Conservation (phyloP, 2,888 invertebrate species). For the Pachycephus smyrnensis region DNA sequence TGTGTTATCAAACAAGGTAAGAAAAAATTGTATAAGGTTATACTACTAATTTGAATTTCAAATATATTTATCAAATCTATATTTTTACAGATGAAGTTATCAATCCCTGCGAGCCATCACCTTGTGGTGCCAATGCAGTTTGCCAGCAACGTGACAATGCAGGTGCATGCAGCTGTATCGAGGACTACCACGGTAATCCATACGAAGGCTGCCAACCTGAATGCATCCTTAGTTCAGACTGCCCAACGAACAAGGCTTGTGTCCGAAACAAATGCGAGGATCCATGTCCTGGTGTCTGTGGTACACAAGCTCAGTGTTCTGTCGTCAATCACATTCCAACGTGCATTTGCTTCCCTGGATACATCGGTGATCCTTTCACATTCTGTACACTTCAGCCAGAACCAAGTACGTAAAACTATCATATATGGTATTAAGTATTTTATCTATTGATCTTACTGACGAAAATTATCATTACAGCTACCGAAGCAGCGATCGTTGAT, state of each 20-base stretch:
- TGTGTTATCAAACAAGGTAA: constrained; percentile 74
- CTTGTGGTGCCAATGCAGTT: constrained; percentile 87
- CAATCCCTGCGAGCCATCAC: constrained; percentile 87
- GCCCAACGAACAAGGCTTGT: constrained; percentile 85
- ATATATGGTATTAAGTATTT: not conserved
- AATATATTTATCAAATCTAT: not conserved
- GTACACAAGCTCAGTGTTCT: constrained; percentile 83
- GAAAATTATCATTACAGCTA: constrained; percentile 36
- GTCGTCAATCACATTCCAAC: constrained; percentile 89
- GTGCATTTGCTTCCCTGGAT: constrained; percentile 81
- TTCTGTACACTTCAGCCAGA: constrained; percentile 67
- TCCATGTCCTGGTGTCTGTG: constrained; percentile 89
- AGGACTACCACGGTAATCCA: constrained; percentile 87
- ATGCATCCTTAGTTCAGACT: constrained; percentile 88
- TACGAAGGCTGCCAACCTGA: constrained; percentile 89
- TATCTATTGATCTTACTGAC: not conserved
- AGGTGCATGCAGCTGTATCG: constrained; percentile 83
- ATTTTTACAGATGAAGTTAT: constrained; percentile 70
- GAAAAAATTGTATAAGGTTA: constrained; percentile 21
- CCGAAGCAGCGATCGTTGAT: constrained; percentile 59
- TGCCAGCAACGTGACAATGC: constrained; percentile 82
- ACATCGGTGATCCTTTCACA: constrained; percentile 80
- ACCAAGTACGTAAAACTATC: constrained; percentile 34
- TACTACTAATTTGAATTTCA: not conserved
- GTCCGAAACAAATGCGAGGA: constrained; percentile 85